Conservation (phyloP, 2,888 invertebrate genomes). For the Drosophila basisetae region DNA sequence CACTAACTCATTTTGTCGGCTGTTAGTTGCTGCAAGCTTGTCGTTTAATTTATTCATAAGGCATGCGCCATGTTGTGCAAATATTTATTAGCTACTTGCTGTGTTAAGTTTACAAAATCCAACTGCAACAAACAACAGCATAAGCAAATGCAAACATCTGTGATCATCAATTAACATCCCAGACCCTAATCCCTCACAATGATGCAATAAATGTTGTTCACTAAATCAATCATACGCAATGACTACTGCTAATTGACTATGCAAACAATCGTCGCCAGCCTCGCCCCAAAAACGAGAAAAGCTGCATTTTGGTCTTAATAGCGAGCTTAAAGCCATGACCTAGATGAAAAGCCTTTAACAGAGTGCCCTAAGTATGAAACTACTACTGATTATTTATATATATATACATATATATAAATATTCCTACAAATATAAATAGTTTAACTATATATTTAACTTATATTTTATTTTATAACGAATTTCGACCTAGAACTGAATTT, state of each 20-base stretch:
- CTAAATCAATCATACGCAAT: constrained; percentile 73
- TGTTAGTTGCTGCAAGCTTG: constrained; percentile 12
- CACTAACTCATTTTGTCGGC: constrained; percentile 6
- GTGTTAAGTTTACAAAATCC: constrained; percentile 29
- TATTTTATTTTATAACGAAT: neutral
- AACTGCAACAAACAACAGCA: constrained; percentile 7
- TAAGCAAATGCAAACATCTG: constrained; percentile 19
- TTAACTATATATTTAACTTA: neutral
- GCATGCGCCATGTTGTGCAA: constrained; percentile 73
- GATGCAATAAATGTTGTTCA: constrained; percentile 35
- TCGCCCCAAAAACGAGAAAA: neutral
- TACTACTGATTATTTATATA: neutral
- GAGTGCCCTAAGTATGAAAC: neutral
- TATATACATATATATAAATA: neutral
- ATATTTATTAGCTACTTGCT: constrained; percentile 69
- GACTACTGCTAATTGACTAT: constrained; percentile 56
- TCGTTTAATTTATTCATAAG: constrained; percentile 69
- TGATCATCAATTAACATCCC: constrained; percentile 49
- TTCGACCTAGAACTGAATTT: neutral
- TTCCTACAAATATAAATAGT: too few species aligned
- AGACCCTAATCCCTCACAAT: constrained; percentile 5
- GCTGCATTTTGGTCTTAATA: neutral
- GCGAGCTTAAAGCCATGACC: neutral
- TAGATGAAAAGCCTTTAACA: neutral
- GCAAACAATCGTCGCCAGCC: constrained; percentile 28